Percentiles rank a stretch among this genome's conserved stretches.
Evolutionary conservation across 2,888 invertebrate species (phyloP).

Genomic region (Rhaphigaster nebulosa): DNA sequence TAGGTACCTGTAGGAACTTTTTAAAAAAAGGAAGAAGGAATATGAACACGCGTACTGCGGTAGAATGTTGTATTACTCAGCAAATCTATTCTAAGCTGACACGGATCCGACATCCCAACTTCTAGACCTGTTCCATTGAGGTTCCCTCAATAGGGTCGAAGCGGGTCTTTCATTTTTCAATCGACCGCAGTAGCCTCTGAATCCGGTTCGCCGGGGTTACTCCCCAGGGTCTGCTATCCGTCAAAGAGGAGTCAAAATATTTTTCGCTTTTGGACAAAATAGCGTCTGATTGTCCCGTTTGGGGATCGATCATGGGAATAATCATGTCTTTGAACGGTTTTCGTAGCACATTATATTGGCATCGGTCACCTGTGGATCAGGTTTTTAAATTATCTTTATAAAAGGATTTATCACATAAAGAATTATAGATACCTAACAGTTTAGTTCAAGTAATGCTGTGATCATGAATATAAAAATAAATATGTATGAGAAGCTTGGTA

Average conservation of each 20-base stretch:
- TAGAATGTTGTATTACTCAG: neutral
- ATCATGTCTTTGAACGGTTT: neutral
- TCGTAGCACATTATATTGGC: neutral
- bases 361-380: neutral
- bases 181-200: neutral
- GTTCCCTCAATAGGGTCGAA: neutral
- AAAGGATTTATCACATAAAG: too few relatives aligned
- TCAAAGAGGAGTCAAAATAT: constrained; percentile 26
- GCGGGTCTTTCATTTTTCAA: neutral
- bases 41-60: too few relatives aligned
- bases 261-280: neutral
- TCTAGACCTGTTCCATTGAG: neutral
- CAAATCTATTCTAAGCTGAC: neutral
- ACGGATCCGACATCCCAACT: neutral
- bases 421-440: too few relatives aligned
- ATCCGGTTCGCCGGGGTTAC: neutral
- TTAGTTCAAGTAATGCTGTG: too few relatives aligned
- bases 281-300: neutral
- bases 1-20: neutral
- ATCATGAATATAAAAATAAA: too few relatives aligned
- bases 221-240: neutral
- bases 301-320: neutral
- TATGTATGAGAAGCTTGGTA: too few relatives aligned
- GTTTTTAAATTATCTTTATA: neutral
- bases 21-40: neutral